Base-by-base conservation (phyloP, 1,140 invertebrate species). In the Lordiphosa collinella region DNA sequence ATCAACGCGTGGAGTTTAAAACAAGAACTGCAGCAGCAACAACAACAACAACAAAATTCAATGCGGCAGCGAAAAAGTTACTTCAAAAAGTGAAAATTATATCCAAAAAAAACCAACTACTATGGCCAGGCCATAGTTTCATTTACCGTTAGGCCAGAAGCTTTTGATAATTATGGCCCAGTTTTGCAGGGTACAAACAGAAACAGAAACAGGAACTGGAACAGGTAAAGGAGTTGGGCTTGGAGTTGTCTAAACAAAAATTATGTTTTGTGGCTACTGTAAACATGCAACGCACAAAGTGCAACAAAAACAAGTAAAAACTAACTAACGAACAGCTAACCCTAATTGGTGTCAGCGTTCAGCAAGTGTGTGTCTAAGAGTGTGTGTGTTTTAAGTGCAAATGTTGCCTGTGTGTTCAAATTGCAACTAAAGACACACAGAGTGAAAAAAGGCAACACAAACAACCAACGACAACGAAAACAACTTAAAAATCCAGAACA, bases 401-500 rank as follows among this genome's bases (percentile, higher is more conserved):
- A 43, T 63, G 64, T 40, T 40, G 25, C 25, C 25, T 29, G 50
- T 69, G 66, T 56, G 52, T 65, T 71, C 52, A 78, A 78, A 78
- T 73, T 79, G 75, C 75, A 79, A 61, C 75, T 80, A 74, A 79
- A 79, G 64, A 74, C 50, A 44, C 40, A 48, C 34, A 32, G 18
- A 53, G 41, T n/a, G 48, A 60, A 67, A 63, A 75, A 82, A 68
- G 52, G 48, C 62, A 72, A 60, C 66, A 71, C 58, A 80, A 80
- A 76, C 72, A 62, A 78, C 50, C 38, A 48, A 84, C 72, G 72
- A 84, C 78, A 84, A 78, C 79, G 78, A 84, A 82, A 84, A 84
- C 78, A 84, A 84, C 78, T 84, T 84, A 84, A 84, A 84, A 84
- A 84, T 84, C 73, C 79, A 78, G 72, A 78, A 78, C 78, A 85